Evolutionary conservation across 2,888 invertebrate species (phyloP).

Genomic region (Alloplasta piceator): DNA sequence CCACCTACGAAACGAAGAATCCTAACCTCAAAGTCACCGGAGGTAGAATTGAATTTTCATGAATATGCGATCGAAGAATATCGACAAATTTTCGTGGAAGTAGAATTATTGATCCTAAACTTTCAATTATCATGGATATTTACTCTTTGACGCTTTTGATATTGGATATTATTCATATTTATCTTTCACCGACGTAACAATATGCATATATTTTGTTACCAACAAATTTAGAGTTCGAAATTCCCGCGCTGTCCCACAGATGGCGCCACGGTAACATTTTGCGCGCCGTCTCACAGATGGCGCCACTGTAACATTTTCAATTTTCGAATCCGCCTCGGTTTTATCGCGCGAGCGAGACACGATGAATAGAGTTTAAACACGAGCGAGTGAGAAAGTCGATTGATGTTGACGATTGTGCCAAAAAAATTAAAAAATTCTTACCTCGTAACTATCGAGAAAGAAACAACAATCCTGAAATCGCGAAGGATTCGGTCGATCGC

Average conservation of each 20-base stretch:
- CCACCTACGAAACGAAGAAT: not conserved
- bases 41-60: not conserved
- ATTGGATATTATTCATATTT: not conserved
- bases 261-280: slow-evolving; percentile 2
- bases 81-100: not conserved
- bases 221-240: not conserved
- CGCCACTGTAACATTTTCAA: too few species aligned
- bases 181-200: not conserved
- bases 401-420: too few species aligned
- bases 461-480: too few species aligned
- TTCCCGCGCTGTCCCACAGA: not conserved
- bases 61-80: not conserved
- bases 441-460: too few species aligned
- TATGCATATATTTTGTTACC: not conserved
- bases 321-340: too few species aligned
- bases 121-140: not conserved
- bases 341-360: too few species aligned
- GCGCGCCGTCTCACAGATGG: too few species aligned
- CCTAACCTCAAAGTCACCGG: slow-evolving; percentile 31
- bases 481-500: too few species aligned
- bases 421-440: too few species aligned
- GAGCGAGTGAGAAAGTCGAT: too few species aligned
- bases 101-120: not conserved
- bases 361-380: too few species aligned
- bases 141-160: not conserved